phyloP scores from a whole-genome alignment of 2,113 vertebrate genomes.

The Anarrhichthys ocellatus region DNA sequence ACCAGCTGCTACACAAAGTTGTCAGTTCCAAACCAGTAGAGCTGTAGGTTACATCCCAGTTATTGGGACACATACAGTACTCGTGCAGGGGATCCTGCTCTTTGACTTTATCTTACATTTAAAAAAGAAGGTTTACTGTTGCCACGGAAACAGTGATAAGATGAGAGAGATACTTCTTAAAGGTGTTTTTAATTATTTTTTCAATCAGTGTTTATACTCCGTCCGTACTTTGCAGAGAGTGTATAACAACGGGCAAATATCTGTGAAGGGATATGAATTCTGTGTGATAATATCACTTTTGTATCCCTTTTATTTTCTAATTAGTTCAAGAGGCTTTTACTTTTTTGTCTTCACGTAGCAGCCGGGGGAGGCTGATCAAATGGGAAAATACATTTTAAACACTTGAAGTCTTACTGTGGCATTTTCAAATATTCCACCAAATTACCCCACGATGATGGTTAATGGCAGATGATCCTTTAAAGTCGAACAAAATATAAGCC shows the following conservation, averaged over 20 bases:
- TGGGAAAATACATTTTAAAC: slow-evolving; percentile 53
- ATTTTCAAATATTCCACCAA: slow-evolving; percentile 62
- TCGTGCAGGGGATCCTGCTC: slow-evolving; percentile 3
- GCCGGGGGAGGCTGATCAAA: slow-evolving; percentile 43
- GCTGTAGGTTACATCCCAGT: slow-evolving; percentile 22
- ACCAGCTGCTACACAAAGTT: slow-evolving; percentile 53
- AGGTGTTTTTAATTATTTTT: slow-evolving; percentile 13
- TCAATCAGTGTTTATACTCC: neutral
- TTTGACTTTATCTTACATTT: slow-evolving; percentile 22
- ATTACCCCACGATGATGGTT: slow-evolving; percentile 53
- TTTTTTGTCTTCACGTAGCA: slow-evolving; percentile 31
- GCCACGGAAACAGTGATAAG: slow-evolving; percentile 40
- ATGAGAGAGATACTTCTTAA: neutral
- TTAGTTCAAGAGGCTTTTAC: slow-evolving; percentile 9
- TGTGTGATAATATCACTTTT: neutral
- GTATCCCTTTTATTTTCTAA: slow-evolving; percentile 11
- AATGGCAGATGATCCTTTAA: slow-evolving; percentile 65
- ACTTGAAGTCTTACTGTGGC: slow-evolving; percentile 47
- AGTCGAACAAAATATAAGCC: slow-evolving; percentile 58
- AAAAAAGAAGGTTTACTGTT: slow-evolving; percentile 36
- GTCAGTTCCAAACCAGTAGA: slow-evolving; percentile 56
- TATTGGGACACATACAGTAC: slow-evolving; percentile 29
- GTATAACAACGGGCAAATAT: neutral
- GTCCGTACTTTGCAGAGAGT: neutral
- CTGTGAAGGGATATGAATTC: neutral